These are phyloP conservation scores for Onychostoma macrolepis DNA, from an alignment of 2,113 vertebrate species.

Conservation along the genomic window DNA sequence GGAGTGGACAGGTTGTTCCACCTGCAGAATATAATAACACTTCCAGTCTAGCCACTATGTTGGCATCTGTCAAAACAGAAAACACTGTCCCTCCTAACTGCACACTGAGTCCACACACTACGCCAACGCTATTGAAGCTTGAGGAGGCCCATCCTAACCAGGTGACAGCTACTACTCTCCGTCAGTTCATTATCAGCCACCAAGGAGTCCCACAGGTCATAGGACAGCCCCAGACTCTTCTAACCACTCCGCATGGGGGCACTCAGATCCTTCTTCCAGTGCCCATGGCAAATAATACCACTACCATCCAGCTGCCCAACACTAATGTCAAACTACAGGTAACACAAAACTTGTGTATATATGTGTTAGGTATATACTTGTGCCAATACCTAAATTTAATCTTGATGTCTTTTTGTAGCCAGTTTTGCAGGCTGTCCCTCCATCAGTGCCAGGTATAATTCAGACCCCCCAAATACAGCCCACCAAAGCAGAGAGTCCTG, in stretches of 20 bases:
- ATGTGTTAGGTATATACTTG: slow-evolving; percentile 9
- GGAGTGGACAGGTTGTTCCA: slow-evolving; percentile 65
- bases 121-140: slow-evolving; percentile 69
- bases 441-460: slow-evolving; percentile 75
- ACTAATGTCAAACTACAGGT: slow-evolving; percentile 88
- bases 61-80: slow-evolving; percentile 68
- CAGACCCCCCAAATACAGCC: slow-evolving; percentile 77
- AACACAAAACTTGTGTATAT: background rate
- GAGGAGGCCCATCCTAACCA: slow-evolving; percentile 66
- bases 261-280: slow-evolving; percentile 91
- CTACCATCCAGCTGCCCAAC: slow-evolving; percentile 86
- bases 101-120: slow-evolving; percentile 53
- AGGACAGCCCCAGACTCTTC: slow-evolving; percentile 83
- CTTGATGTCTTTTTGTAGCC: slow-evolving; percentile 45
- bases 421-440: slow-evolving; percentile 75
- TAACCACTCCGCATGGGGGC: slow-evolving; percentile 81
- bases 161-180: slow-evolving; percentile 69
- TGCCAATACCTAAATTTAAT: background rate
- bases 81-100: slow-evolving; percentile 65
- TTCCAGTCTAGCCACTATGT: slow-evolving; percentile 41
- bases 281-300: slow-evolving; percentile 81
- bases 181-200: slow-evolving; percentile 87
- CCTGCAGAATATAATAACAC: slow-evolving; percentile 19
- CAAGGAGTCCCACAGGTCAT: slow-evolving; percentile 82
- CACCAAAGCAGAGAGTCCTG: slow-evolving; percentile 73